phyloP scores from a whole-genome alignment of 2,888 invertebrate species.

The Oeneis ivallda region DNA sequence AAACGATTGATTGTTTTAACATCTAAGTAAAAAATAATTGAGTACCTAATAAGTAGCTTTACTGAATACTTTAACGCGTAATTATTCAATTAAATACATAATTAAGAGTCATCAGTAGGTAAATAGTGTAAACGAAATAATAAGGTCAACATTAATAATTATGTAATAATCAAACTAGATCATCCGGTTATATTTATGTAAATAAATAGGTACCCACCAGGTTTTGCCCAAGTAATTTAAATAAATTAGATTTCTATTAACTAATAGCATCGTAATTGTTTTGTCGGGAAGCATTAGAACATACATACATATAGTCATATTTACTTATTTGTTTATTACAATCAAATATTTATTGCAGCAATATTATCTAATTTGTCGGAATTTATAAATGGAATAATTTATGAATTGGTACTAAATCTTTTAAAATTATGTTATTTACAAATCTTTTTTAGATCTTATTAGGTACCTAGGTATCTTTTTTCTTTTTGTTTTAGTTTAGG shows the following conservation, averaged over 20 bases:
- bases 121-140: not conserved
- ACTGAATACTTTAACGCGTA: too few species aligned
- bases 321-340: not conserved
- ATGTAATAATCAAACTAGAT: slow-evolving; percentile 7
- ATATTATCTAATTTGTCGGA: slow-evolving; percentile 1
- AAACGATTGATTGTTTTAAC: too few species aligned
- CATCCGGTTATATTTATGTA: slow-evolving; percentile 11
- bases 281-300: slow-evolving; percentile 17
- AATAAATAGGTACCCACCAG: not conserved
- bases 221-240: not conserved
- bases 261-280: slow-evolving; percentile 14
- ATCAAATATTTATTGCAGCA: not conserved
- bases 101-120: not conserved
- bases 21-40: not conserved
- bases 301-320: slow-evolving; percentile 4
- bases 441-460: too few species aligned
- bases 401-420: too few species aligned
- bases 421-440: too few species aligned
- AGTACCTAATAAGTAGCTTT: not conserved
- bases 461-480: too few species aligned
- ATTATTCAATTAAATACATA: too few species aligned
- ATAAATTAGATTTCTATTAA: slow-evolving; percentile 21
- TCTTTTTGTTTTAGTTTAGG: too few species aligned
- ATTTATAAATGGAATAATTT: not conserved
- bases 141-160: not conserved